A percentile compares a stretch with the other conserved stretches of the same genome.
Evolutionary conservation across 2,888 invertebrate species (phyloP).

Genomic region (Malacosoma neustria): DNA sequence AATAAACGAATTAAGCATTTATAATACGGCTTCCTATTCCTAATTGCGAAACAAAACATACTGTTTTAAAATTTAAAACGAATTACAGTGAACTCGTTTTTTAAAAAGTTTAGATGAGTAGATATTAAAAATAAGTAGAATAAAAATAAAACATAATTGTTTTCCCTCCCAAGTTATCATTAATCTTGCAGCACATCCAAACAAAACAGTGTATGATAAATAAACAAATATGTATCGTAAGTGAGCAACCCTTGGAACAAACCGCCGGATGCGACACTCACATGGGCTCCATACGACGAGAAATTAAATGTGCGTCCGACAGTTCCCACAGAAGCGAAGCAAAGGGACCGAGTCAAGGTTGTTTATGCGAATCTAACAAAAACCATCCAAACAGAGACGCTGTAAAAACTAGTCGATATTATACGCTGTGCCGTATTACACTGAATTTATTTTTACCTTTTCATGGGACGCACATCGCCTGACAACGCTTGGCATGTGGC

Average conservation of each 20-base stretch:
- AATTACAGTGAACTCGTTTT: background rate
- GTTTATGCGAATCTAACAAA: conserved; percentile 58
- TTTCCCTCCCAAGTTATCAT: conserved; percentile 22
- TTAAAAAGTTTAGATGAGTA: too few relatives aligned
- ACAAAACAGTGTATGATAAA: conserved; percentile 39
- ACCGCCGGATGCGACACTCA: conserved; percentile 63
- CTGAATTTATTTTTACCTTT: conserved; percentile 42
- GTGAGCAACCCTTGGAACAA: conserved; percentile 32
- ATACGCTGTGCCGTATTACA: conserved; percentile 42
- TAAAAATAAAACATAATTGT: too few relatives aligned
- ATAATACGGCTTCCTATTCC: conserved; percentile 43
- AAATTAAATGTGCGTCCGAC: conserved; percentile 49
- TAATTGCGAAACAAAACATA: conserved; percentile 42
- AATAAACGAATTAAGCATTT: conserved; percentile 50
- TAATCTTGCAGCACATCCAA: conserved; percentile 29
- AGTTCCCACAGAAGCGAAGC: conserved; percentile 62
- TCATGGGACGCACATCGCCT: conserved; percentile 28
- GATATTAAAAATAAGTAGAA: too few relatives aligned
- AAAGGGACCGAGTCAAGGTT: conserved; percentile 62
- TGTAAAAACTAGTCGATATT: conserved; percentile 49
- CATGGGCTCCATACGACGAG: conserved; percentile 60
- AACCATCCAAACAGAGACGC: conserved; percentile 18
- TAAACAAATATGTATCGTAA: conserved; percentile 35
- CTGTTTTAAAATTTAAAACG: conserved; percentile 23
- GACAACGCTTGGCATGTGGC: conserved; percentile 36